Evolutionary conservation across 2,797 vertebrate genomes (phyloP), one percentile per base, ranked within the genome.

Genomic region (Mus minutoides): DNA sequence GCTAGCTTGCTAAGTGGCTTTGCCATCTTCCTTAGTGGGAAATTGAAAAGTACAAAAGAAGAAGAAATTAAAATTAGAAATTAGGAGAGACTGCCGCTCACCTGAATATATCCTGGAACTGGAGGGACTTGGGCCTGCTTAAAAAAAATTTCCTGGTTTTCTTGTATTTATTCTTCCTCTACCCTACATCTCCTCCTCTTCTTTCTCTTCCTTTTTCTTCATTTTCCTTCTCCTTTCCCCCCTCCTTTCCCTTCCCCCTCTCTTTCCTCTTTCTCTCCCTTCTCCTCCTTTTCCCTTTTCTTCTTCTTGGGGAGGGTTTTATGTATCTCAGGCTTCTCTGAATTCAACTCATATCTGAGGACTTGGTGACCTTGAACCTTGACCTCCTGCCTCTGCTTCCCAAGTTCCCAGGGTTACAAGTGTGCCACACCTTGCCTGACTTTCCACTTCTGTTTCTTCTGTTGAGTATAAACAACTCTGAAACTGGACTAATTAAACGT

Each of bases 401-500:
- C n/a, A 40, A 88, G 24, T 8, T 14, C 69, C 85, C 40, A 9
- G 16, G 24, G 2, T 88, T 73, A 56, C 9, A 31, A 26, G n/a
- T 40, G 26, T 88, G 67, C 13, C 40, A 29, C 11, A 58, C 16
- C 69, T 43, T 56, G 52, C 16, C 16, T 43, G 52, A 21, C 13
- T 73, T 40, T 87, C 40, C 76, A 67, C 54, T 77, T 52, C 1
- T 9, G 22, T 64, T 88, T 84, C 62, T 78, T 80, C 82, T 73
- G 0, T 62, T 82, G 58, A 7, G 71, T 43, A 24, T 40, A 80
- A 92, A 43, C n/a, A 78, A 82, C 43, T 95, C 90, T 90, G 93
- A 94, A 91, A 67, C 60, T 56, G 46, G 37, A 69, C 76, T 88
- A 96, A 95, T 92, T 94, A 97, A 94, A 95, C 83, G n/a, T 46